phyloP scores from a whole-genome alignment of 2,113 vertebrate genomes.

The Xerus inauris region DNA sequence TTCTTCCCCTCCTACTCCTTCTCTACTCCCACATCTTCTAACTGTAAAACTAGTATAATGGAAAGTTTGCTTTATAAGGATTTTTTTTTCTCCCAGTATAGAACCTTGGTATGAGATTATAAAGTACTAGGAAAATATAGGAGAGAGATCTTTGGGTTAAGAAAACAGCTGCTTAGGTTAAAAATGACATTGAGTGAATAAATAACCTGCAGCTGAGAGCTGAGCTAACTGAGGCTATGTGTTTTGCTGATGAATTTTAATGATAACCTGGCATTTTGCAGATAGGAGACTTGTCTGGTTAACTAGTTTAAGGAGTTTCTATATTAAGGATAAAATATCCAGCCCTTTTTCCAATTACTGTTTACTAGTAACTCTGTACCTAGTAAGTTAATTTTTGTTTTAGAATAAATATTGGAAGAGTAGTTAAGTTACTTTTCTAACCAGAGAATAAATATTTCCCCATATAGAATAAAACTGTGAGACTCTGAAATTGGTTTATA shows the following conservation, averaged over 20 bases:
- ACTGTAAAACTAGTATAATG: background rate
- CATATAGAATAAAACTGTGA: conserved; percentile 51
- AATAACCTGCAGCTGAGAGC: background rate
- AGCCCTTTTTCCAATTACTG: background rate
- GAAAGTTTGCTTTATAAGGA: background rate
- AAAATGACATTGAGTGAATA: background rate
- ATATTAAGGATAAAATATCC: too few relatives aligned
- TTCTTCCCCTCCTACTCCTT: background rate
- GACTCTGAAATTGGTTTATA: background rate
- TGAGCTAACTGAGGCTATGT: background rate
- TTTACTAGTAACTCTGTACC: background rate
- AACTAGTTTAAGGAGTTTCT: background rate
- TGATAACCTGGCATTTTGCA: conserved; percentile 24
- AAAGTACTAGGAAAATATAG: background rate
- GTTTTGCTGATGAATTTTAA: background rate
- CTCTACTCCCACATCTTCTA: background rate
- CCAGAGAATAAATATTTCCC: conserved; percentile 57
- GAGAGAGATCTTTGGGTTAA: background rate
- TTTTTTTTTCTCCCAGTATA: background rate
- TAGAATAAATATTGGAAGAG: conserved; percentile 61
- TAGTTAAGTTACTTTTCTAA: conserved; percentile 40
- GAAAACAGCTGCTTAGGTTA: background rate
- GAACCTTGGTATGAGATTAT: background rate
- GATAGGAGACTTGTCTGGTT: background rate
- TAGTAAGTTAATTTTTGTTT: conserved; percentile 36